Conservation (phyloP, 2,797 vertebrate genomes). For the Epinephelus awoara region DNA sequence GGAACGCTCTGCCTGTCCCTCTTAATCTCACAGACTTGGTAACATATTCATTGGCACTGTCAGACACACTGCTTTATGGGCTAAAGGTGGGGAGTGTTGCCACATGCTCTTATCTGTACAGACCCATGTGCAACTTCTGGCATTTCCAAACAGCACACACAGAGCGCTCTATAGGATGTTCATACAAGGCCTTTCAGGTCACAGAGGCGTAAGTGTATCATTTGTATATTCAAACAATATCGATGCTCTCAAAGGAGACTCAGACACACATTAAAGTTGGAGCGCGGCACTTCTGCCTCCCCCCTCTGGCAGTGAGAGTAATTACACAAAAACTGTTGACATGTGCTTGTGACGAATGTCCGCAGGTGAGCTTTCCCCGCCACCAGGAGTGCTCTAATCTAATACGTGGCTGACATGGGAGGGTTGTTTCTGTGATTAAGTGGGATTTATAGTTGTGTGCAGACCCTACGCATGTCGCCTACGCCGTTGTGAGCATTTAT, state of each 20-base stretch:
- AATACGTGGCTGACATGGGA: too few relatives aligned
- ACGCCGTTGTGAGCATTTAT: too few relatives aligned
- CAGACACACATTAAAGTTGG: too few relatives aligned
- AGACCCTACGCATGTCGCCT: too few relatives aligned
- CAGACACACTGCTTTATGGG: conserved; percentile 69
- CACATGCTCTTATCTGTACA: conserved; percentile 60
- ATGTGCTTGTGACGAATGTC: too few relatives aligned
- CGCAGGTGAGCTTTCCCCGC: too few relatives aligned
- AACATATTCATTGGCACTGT: conserved; percentile 80
- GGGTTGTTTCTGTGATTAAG: too few relatives aligned
- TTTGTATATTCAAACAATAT: conserved; percentile 27
- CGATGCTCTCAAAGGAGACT: neutral
- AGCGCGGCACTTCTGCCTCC: too few relatives aligned
- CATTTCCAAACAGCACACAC: conserved; percentile 46
- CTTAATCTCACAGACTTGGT: conserved; percentile 77
- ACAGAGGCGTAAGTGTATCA: neutral
- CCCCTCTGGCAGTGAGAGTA: too few relatives aligned
- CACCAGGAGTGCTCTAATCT: too few relatives aligned
- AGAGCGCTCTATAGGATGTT: neutral
- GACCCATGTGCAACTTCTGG: conserved; percentile 59
- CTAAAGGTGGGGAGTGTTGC: conserved; percentile 61
- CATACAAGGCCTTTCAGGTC: neutral
- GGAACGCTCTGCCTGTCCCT: conserved; percentile 76
- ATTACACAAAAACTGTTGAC: too few relatives aligned
- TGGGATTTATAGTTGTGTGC: too few relatives aligned